A percentile compares a stretch with the other conserved stretches of the same genome.
These are phyloP conservation scores for Cheirogaleus medius DNA, from an alignment of 2,113 vertebrate genomes.

Conservation along the genomic window DNA sequence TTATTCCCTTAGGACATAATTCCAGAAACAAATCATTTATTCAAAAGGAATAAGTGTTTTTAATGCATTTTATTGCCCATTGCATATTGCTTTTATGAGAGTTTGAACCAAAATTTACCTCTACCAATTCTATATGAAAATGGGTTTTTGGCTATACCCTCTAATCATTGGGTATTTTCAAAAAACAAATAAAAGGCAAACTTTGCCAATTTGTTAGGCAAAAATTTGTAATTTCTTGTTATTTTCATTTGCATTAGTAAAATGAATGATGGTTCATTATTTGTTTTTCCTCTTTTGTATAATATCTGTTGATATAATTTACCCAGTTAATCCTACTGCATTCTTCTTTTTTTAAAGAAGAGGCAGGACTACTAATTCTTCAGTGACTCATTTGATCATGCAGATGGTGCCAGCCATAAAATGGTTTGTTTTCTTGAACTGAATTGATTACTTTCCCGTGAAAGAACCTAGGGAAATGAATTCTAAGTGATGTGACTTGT, in stretches of 20 bases:
- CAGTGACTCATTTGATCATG: constrained; percentile 51
- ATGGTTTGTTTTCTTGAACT: constrained; percentile 61
- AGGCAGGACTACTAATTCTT: neutral
- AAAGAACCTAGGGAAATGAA: constrained; percentile 65
- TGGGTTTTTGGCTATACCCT: neutral
- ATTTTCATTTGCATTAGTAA: constrained; percentile 43
- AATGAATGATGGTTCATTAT: neutral
- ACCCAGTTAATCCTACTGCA: neutral
- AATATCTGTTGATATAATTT: constrained; percentile 56
- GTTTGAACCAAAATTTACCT: neutral
- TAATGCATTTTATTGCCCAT: neutral
- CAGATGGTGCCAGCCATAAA: constrained; percentile 53
- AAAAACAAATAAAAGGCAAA: neutral
- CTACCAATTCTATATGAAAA: neutral
- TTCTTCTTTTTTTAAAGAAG: constrained; percentile 7
- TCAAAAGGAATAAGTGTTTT: neutral
- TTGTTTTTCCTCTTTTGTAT: neutral
- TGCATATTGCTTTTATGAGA: neutral
- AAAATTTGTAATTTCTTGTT: neutral
- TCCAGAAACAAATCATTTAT: neutral
- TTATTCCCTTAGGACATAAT: neutral
- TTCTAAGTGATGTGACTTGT: constrained; percentile 68
- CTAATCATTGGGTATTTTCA: neutral
- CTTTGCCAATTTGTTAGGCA: neutral
- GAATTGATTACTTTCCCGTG: constrained; percentile 70